Percentiles rank a stretch among this genome's conserved stretches.
These are phyloP conservation scores for Blastobasis lacticolella DNA, from an alignment of 2,888 invertebrate genomes.

Conservation along the genomic window DNA sequence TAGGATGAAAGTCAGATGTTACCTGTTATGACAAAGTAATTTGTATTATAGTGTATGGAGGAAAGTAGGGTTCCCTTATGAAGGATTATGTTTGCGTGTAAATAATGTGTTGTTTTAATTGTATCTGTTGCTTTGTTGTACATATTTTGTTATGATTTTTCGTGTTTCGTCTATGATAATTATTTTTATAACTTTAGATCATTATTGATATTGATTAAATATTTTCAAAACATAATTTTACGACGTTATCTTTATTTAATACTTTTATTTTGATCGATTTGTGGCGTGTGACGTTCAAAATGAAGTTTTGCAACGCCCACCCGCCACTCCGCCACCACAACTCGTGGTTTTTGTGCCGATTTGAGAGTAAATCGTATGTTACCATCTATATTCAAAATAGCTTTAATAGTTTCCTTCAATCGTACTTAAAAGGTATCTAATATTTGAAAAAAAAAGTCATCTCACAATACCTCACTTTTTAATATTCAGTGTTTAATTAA, in stretches of 20 bases:
- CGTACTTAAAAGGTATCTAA: too few relatives aligned
- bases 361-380: too few relatives aligned
- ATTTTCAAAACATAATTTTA: slow-evolving; percentile 34
- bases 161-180: slow-evolving; percentile 53
- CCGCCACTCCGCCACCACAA: too few relatives aligned
- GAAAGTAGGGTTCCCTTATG: slow-evolving; percentile 31
- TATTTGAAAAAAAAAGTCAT: too few relatives aligned
- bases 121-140: slow-evolving; percentile 70
- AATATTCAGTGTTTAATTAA: too few relatives aligned
- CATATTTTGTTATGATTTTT: slow-evolving; percentile 63
- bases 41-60: slow-evolving; percentile 61
- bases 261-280: slow-evolving; percentile 22
- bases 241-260: slow-evolving; percentile 23
- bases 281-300: not conserved
- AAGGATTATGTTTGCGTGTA: slow-evolving; percentile 52
- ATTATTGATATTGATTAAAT: slow-evolving; percentile 46
- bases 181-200: slow-evolving; percentile 38
- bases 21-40: slow-evolving; percentile 73
- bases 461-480: too few relatives aligned
- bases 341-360: too few relatives aligned
- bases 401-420: too few relatives aligned
- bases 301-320: too few relatives aligned
- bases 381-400: too few relatives aligned
- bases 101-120: slow-evolving; percentile 68
- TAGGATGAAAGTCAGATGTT: slow-evolving; percentile 73